A percentile compares a stretch with the other conserved stretches of the same genome.
These are phyloP conservation scores for Capromys pilorides DNA, from an alignment of 2,797 vertebrate genomes.

Conservation along the genomic window DNA sequence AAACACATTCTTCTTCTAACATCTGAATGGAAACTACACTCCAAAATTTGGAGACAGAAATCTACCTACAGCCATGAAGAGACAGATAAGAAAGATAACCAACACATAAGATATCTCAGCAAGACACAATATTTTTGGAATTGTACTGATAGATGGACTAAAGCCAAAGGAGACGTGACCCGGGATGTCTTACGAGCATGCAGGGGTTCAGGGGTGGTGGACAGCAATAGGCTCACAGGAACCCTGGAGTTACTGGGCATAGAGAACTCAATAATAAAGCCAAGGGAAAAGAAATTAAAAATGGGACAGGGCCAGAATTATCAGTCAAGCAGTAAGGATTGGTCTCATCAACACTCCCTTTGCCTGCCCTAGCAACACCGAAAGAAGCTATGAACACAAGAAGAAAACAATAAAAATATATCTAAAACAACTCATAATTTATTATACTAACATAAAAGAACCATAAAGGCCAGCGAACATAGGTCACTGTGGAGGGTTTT, in stretches of 20 bases:
- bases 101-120: background rate
- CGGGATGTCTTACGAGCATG: no score
- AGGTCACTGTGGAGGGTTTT: background rate
- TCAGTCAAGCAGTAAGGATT: background rate
- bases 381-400: background rate
- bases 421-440: background rate
- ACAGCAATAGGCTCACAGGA: no score
- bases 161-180: background rate
- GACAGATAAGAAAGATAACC: background rate
- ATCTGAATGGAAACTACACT: conserved; percentile 2
- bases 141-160: background rate
- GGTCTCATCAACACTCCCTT: background rate
- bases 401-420: background rate
- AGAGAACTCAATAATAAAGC: background rate
- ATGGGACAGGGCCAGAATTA: background rate
- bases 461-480: background rate
- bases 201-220: background rate
- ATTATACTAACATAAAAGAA: background rate
- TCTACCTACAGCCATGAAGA: background rate
- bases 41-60: conserved; percentile 15
- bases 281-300: background rate
- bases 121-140: background rate
- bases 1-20: background rate
- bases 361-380: background rate
- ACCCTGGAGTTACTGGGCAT: background rate